These are phyloP conservation scores for Lates calcarifer DNA, from an alignment of 2,113 vertebrate species.

Conservation along the genomic window DNA sequence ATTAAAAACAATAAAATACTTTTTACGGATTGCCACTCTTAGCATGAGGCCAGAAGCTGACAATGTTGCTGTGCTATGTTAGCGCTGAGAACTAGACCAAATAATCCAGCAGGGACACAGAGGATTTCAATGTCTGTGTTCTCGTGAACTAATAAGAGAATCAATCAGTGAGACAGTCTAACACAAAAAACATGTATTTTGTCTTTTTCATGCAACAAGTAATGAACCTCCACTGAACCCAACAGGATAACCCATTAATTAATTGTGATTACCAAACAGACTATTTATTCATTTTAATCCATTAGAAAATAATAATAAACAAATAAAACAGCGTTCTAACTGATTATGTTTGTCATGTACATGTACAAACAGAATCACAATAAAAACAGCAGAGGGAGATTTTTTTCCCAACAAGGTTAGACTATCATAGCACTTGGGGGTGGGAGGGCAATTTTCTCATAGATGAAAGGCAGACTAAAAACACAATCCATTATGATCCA, in stretches of 20 bases:
- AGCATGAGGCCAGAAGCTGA: background rate
- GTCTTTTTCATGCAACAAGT: background rate
- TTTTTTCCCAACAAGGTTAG: slow-evolving; percentile 22
- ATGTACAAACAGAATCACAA: slow-evolving; percentile 2
- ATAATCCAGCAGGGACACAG: background rate
- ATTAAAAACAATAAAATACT: too few species aligned
- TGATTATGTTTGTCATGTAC: background rate
- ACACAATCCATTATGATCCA: slow-evolving; percentile 79
- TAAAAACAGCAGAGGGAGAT: slow-evolving; percentile 15
- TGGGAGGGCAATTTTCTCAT: slow-evolving; percentile 48
- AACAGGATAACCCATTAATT: background rate
- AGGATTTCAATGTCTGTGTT: too few species aligned
- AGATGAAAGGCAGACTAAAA: slow-evolving; percentile 74
- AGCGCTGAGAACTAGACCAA: background rate
- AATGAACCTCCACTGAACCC: background rate
- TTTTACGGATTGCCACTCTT: background rate
- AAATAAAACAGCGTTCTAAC: background rate
- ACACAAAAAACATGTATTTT: background rate
- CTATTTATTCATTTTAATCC: background rate
- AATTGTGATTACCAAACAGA: background rate
- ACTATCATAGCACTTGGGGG: background rate
- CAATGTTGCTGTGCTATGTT: background rate
- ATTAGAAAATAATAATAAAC: background rate
- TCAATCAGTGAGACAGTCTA: background rate
- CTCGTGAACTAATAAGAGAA: background rate